Conservation (phyloP, 2,113 vertebrate genomes). For the Ancistrus triradiatus region DNA sequence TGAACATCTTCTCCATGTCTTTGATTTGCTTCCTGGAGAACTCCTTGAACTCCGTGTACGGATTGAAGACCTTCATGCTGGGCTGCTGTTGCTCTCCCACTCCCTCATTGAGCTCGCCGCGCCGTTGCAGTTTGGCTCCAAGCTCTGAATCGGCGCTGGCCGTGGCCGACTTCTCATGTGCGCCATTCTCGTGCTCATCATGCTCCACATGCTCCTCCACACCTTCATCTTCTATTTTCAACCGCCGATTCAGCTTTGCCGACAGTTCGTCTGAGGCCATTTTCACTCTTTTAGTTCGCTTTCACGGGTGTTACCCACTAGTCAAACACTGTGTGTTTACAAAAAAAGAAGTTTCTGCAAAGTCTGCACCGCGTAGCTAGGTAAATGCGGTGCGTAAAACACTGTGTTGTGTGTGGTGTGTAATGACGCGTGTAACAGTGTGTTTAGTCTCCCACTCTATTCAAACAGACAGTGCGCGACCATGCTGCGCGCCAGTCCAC, state of each 20-base stretch:
- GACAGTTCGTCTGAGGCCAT: conserved; percentile 84
- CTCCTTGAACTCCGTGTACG: conserved; percentile 91
- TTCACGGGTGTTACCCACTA: conserved; percentile 24
- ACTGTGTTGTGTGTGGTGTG: too few relatives aligned
- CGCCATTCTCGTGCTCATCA: conserved; percentile 37
- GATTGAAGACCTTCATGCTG: conserved; percentile 84
- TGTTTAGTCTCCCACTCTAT: too few relatives aligned
- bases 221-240: conserved; percentile 73
- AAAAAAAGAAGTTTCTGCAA: conserved; percentile 24
- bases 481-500: conserved; percentile 15
- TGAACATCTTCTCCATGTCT: conserved; percentile 93
- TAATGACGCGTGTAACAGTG: too few relatives aligned
- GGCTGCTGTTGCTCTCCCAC: conserved; percentile 66
- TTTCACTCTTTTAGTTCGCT: conserved; percentile 41
- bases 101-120: conserved; percentile 76
- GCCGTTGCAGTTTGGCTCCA: conserved; percentile 73
- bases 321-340: conserved; percentile 21
- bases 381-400: too few relatives aligned
- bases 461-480: conserved; percentile 31
- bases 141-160: conserved; percentile 71
- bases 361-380: too few relatives aligned
- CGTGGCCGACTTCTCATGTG: conserved; percentile 54
- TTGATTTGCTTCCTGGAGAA: conserved; percentile 92
- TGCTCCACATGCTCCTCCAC: conserved; percentile 57
- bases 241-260: conserved; percentile 76